A percentile compares a stretch with the other conserved stretches of the same genome.
These are phyloP conservation scores for Chrysotoxum bicinctum DNA, from an alignment of 2,888 invertebrate genomes.

Conservation along the genomic window DNA sequence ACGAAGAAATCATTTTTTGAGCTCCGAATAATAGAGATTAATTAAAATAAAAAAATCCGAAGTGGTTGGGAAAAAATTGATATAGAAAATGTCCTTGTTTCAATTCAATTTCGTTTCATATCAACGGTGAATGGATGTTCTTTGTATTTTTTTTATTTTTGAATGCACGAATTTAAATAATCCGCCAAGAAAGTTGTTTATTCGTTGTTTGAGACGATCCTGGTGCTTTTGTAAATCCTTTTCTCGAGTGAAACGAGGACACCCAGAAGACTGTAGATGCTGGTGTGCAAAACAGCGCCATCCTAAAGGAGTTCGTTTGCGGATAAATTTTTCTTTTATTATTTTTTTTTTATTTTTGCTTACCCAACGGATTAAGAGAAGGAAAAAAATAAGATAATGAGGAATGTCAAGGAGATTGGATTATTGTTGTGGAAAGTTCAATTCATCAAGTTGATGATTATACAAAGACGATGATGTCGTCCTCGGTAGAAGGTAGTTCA, in stretches of 20 bases:
- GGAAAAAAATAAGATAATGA: slow-evolving; percentile 44
- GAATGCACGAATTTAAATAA: slow-evolving; percentile 56
- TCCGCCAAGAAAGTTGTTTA: slow-evolving; percentile 62
- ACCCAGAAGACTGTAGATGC: slow-evolving; percentile 23
- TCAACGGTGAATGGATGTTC: not conserved
- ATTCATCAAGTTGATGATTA: slow-evolving; percentile 40
- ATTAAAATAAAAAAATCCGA: slow-evolving; percentile 35
- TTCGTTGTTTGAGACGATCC: slow-evolving; percentile 50
- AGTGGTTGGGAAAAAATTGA: not conserved
- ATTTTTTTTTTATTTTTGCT: not conserved
- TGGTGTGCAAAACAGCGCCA: slow-evolving; percentile 33
- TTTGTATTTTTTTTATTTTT: not conserved
- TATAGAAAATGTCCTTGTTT: slow-evolving; percentile 28
- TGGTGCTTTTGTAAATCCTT: slow-evolving; percentile 42
- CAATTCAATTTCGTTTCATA: slow-evolving; percentile 21
- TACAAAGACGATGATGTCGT: not conserved
- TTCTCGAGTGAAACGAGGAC: slow-evolving; percentile 52
- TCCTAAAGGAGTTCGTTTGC: slow-evolving; percentile 16
- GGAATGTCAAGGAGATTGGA: slow-evolving; percentile 64
- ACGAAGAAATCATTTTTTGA: not conserved
- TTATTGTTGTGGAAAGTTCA: slow-evolving; percentile 65
- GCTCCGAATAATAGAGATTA: slow-evolving; percentile 42
- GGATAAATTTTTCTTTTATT: slow-evolving; percentile 8
- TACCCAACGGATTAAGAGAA: slow-evolving; percentile 31
- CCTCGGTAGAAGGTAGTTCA: not conserved